A percentile compares a stretch with the other conserved stretches of the same genome.
Conservation (phyloP, 2,797 vertebrate genomes). For the Xenentodon cancila region DNA sequence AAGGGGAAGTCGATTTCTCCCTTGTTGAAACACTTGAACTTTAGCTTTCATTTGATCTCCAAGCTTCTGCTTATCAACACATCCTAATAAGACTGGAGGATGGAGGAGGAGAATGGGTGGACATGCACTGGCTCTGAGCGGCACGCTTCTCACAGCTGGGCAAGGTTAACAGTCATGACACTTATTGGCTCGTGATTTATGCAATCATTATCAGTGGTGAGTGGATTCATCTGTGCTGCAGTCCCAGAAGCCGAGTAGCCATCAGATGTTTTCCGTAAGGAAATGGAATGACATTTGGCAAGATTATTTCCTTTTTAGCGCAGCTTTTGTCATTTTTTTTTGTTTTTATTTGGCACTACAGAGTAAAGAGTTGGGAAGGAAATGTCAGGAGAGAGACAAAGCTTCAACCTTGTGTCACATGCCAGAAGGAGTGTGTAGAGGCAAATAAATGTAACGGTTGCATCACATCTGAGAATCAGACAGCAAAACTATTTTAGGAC, state of each 20-base stretch:
- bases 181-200: slow-evolving; percentile 64
- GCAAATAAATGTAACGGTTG: background rate
- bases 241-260: slow-evolving; percentile 57
- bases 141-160: slow-evolving; percentile 76
- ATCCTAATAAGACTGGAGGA: slow-evolving; percentile 35
- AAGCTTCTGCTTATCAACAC: slow-evolving; percentile 43
- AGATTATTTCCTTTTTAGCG: background rate
- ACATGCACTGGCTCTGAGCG: slow-evolving; percentile 40
- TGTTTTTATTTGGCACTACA: background rate
- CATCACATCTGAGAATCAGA: slow-evolving; percentile 1
- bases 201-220: slow-evolving; percentile 62
- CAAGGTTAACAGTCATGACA: slow-evolving; percentile 58
- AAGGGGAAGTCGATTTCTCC: slow-evolving; percentile 28
- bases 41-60: slow-evolving; percentile 44
- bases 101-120: slow-evolving; percentile 41
- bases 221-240: slow-evolving; percentile 66
- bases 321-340: background rate
- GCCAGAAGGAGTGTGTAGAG: background rate
- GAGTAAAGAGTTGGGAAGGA: background rate
- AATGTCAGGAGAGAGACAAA: background rate
- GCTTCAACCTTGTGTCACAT: background rate
- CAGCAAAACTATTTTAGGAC: background rate
- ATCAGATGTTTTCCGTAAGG: slow-evolving; percentile 49
- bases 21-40: slow-evolving; percentile 57
- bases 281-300: slow-evolving; percentile 33